Base-by-base conservation (phyloP, 2,888 invertebrate genomes). In the Chloromyia formosa region DNA sequence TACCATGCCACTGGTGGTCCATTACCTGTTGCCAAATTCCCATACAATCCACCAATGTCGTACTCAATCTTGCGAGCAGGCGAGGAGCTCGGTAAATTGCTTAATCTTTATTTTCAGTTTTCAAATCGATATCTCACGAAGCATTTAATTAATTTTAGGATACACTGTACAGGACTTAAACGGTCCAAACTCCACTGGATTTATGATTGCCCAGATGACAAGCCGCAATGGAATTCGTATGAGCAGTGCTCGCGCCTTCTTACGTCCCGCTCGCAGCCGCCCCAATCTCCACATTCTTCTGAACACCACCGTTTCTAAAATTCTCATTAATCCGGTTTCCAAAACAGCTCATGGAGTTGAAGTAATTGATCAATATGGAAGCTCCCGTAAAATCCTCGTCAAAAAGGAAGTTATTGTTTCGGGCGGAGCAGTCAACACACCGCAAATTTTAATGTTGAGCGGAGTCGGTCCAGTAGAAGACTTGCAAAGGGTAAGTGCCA, bases 351-450 rank as follows among this genome's bases (percentile, higher is more conserved):
- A 93, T 76, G 95, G 93, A 0, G 93, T 95, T 0, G 92, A 94
- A 82, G 85, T 86, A 1, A 83, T 82, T 75, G 85, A 85, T 80
- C 83, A 87, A 71, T 84, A 86, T 77, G 87, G 85, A 20, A 85
- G 86, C 79, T 81, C 84, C 58, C 85, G 92, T 80, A 87, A 90
- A 1, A 92, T 93, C 0, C 86, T 90, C 78, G 95, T 94, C 0
- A 90, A 90, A 79, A 94, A 93, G 82, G 95, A 95, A 84, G 91
- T 97, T 0, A 93, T 97, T 42, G 79, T 79, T 79, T 89, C 89
- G 77, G 92, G 89, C 9, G 95, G 98, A 0, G 94, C 98, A 12
- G 94, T 98, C 0, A 97, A 95, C 79, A 94, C 97, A 0, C 97
- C 98, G 0, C 98, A 98, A 83, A 87, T 98, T 62, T 89, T 98